Conservation (phyloP, 2,888 invertebrate species). For the Drosophila infuscata region DNA sequence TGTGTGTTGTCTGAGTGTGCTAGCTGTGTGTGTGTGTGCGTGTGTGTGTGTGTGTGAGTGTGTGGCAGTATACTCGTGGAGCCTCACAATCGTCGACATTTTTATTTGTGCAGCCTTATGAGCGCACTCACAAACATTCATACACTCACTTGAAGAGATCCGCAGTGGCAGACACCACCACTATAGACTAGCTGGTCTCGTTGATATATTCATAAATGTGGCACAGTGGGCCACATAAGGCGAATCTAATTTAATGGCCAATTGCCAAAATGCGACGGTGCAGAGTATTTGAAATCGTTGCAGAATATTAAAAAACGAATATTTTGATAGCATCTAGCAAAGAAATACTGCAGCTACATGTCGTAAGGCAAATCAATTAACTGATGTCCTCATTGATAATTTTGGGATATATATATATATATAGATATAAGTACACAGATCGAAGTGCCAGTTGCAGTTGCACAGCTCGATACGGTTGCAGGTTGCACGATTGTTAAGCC, state of each 20-base stretch:
- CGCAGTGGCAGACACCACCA: slow-evolving; percentile 43
- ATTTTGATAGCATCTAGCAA: slow-evolving; percentile 50
- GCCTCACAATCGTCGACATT: slow-evolving; percentile 72
- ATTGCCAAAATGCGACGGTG: slow-evolving; percentile 60
- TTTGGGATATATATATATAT: too few species aligned
- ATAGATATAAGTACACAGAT: not conserved
- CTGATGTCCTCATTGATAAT: slow-evolving; percentile 36
- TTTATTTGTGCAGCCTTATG: slow-evolving; percentile 77
- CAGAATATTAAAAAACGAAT: slow-evolving; percentile 70
- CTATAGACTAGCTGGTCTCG: slow-evolving; percentile 38
- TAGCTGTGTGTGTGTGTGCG: slow-evolving; percentile 4
- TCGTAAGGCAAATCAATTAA: slow-evolving; percentile 74
- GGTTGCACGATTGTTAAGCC: slow-evolving; percentile 1
- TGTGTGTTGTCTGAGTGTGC: slow-evolving; percentile 6
- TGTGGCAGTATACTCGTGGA: slow-evolving; percentile 15
- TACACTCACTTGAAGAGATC: slow-evolving; percentile 51
- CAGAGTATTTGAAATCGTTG: slow-evolving; percentile 36
- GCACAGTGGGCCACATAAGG: slow-evolving; percentile 71
- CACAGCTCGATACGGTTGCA: slow-evolving; percentile 5
- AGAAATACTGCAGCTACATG: slow-evolving; percentile 57
- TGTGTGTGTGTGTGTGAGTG: slow-evolving; percentile 15
- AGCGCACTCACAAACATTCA: slow-evolving; percentile 42
- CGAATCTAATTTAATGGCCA: slow-evolving; percentile 74
- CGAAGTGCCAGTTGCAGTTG: slow-evolving; percentile 37
- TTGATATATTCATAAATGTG: slow-evolving; percentile 79